phyloP scores from a whole-genome alignment of 2,888 invertebrate genomes.

The Microchrysa polita region DNA sequence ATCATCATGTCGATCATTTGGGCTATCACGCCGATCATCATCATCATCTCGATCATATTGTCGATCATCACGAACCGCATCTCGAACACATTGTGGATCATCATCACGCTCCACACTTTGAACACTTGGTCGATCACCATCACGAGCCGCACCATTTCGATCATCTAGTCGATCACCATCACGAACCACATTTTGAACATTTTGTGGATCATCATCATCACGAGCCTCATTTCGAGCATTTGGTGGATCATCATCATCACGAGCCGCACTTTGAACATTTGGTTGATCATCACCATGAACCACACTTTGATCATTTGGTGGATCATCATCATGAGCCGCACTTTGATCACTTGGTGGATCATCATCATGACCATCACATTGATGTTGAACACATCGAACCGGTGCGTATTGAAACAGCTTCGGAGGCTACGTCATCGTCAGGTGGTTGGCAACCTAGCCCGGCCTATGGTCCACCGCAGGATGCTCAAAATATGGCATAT shows the following conservation, averaged over 20 bases:
- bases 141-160: not conserved
- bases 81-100: slow-evolving; percentile 45
- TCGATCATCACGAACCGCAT: not conserved
- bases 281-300: slow-evolving; percentile 41
- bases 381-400: slow-evolving; percentile 6
- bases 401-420: not conserved
- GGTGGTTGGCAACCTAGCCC: not conserved
- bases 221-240: not conserved
- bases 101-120: slow-evolving; percentile 4
- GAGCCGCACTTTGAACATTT: slow-evolving; percentile 24
- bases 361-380: slow-evolving; percentile 1
- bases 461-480: not conserved
- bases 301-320: not conserved
- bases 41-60: slow-evolving; percentile 51
- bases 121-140: not conserved
- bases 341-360: slow-evolving; percentile 13
- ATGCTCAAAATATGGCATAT: slow-evolving; percentile 8
- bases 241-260: not conserved
- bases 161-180: slow-evolving; percentile 25
- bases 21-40: slow-evolving; percentile 51
- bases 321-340: not conserved
- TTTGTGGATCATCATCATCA: not conserved
- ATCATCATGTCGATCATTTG: slow-evolving; percentile 67
- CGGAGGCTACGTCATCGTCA: not conserved
- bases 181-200: not conserved